These are phyloP conservation scores for Harpegnathos saltator DNA, from an alignment of 1,140 invertebrate species.

Conservation along the genomic window DNA sequence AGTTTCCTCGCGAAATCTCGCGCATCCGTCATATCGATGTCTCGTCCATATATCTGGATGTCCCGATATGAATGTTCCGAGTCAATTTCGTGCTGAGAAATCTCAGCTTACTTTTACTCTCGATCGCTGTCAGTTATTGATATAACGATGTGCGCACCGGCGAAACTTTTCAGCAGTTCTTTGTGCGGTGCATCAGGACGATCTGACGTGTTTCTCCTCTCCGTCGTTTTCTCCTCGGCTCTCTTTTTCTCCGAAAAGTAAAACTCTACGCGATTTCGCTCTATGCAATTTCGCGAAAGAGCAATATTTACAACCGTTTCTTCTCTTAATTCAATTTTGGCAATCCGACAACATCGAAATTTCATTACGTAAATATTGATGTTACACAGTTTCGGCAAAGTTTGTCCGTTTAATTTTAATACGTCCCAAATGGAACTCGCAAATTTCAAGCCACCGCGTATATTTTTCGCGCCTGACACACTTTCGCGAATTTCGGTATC, in stretches of 20 bases:
- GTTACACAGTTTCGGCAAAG: background rate
- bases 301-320: too few relatives aligned
- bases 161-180: background rate
- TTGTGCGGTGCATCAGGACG: background rate
- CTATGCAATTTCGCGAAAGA: background rate
- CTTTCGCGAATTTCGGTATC: background rate
- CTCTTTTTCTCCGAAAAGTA: too few relatives aligned
- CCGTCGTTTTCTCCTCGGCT: background rate
- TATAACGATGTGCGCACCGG: background rate
- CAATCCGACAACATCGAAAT: too few relatives aligned
- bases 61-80: background rate
- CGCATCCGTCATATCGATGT: background rate
- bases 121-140: background rate
- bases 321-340: too few relatives aligned
- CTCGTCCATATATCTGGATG: background rate
- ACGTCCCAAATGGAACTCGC: background rate
- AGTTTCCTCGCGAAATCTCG: slow-evolving; percentile 18
- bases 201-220: too few relatives aligned
- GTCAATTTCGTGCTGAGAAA: background rate
- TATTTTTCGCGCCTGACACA: slow-evolving; percentile 2
- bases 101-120: background rate
- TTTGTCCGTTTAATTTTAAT: background rate
- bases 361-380: background rate
- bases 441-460: background rate
- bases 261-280: background rate